Conservation (phyloP, 2,888 invertebrate species). For the Marasmarcha lunaedactyla region DNA sequence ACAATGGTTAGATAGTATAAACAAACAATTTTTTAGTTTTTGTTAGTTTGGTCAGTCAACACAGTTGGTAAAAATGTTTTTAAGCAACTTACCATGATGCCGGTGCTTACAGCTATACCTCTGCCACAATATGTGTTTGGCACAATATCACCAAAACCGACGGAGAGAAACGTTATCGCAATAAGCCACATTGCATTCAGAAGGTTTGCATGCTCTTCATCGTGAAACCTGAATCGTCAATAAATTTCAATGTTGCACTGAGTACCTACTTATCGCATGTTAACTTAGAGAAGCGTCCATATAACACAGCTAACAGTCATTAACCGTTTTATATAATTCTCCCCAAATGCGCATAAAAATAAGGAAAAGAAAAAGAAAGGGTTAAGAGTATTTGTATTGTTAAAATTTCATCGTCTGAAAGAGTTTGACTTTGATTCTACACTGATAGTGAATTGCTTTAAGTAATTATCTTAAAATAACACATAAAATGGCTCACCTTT, state of each 20-base stretch:
- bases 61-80: slow-evolving; percentile 41
- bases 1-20: too few species aligned
- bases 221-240: slow-evolving; percentile 89
- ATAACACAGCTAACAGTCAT: slow-evolving; percentile 12
- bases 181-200: slow-evolving; percentile 99
- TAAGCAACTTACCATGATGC: slow-evolving; percentile 94
- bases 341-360: slow-evolving; percentile 14
- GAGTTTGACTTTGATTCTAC: slow-evolving; percentile 67
- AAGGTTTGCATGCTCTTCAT: slow-evolving; percentile 98
- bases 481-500: slow-evolving; percentile 71
- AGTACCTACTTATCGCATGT: slow-evolving; percentile 13
- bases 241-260: slow-evolving; percentile 57
- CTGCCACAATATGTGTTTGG: slow-evolving; percentile 99
- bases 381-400: slow-evolving; percentile 24
- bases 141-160: slow-evolving; percentile 99
- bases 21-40: too few species aligned
- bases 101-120: slow-evolving; percentile 98
- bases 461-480: slow-evolving; percentile 32
- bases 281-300: not conserved
- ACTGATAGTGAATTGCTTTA: slow-evolving; percentile 30
- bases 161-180: slow-evolving; percentile 99
- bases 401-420: slow-evolving; percentile 20
- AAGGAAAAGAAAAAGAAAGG: slow-evolving; percentile 30
- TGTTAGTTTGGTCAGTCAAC: slow-evolving; percentile 49
- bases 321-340: slow-evolving; percentile 4